Conservation (phyloP, 2,113 vertebrate species). For the Cyprinus carpio region DNA sequence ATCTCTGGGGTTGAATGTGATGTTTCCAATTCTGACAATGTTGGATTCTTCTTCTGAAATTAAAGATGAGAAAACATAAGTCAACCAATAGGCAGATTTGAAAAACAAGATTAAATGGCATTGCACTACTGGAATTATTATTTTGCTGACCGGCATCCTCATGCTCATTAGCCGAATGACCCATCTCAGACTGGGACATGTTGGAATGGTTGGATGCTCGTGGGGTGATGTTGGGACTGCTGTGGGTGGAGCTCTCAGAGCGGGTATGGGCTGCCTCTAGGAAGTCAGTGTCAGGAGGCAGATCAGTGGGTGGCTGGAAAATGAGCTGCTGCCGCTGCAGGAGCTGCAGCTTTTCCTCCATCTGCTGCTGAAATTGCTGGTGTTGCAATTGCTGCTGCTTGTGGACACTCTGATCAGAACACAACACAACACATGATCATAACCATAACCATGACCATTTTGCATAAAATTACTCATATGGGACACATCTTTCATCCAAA, state of each 20-base stretch:
- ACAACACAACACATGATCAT: neutral
- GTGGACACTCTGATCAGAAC: slow-evolving; percentile 78
- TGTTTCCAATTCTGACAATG: slow-evolving; percentile 88
- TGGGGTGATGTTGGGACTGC: slow-evolving; percentile 88
- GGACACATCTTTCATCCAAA: neutral
- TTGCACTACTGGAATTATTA: neutral
- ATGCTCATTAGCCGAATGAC: slow-evolving; percentile 80
- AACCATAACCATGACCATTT: too few species aligned
- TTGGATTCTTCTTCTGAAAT: slow-evolving; percentile 80
- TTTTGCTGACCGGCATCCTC: slow-evolving; percentile 79
- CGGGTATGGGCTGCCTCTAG: slow-evolving; percentile 75
- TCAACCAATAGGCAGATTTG: neutral
- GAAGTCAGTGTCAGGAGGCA: slow-evolving; percentile 74
- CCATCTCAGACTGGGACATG: slow-evolving; percentile 80
- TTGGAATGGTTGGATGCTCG: slow-evolving; percentile 90
- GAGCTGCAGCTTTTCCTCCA: slow-evolving; percentile 90
- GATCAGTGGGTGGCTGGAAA: slow-evolving; percentile 75
- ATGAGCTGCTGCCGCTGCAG: slow-evolving; percentile 87
- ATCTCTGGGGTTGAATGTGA: slow-evolving; percentile 87
- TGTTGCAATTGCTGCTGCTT: slow-evolving; percentile 92
- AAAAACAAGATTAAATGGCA: neutral
- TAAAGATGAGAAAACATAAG: neutral
- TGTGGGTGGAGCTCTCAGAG: slow-evolving; percentile 86
- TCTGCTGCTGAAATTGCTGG: slow-evolving; percentile 87
- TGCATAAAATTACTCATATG: neutral